Evolutionary conservation across 2,113 vertebrate species (phyloP), one percentile per base, ranked within the genome.

Genomic region (Cyanoderma ruficeps): DNA sequence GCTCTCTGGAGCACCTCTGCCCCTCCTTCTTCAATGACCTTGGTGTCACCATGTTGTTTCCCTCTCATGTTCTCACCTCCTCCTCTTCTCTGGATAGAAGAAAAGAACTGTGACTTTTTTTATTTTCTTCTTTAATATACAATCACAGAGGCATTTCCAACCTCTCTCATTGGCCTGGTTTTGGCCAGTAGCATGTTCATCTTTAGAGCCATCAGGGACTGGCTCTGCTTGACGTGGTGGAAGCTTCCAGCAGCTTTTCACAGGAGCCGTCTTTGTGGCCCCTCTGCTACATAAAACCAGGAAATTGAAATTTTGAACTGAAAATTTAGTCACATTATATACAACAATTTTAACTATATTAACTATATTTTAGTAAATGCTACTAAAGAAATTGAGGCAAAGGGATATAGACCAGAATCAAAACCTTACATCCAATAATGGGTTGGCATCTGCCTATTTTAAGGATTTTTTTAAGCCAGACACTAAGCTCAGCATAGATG

Each of bases 381-480:
- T 7, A 5, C 10, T 61, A 42, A 75, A 35, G 0, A 70, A 64
- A 3, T 5, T 50, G 4, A 2, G 5, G 1, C 10, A 15, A 88
- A 64, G 2, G 2, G 1, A 17, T 56, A 13, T 13, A 39, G 42
- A 56, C 23, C 1, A 65, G 31, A 72, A 42, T 44, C 1, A 69
- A 67, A 83, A 56, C 14, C 10, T 71, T 12, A 2, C 31, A 35
- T 59, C 13, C 4, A 47, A 2, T 33, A 42, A 42, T 7, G 6
- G 16, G 4, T 52, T 49, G 6, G 0, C 6, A 37, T 41, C 9
- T 57, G 8, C 3, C 55, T 13, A 28, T 70, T 80, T 89, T 52
- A 56, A 13, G 20, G 33, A 24, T 24, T 69, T 78, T 78, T 92
- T 68, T 11, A 37, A 39, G 7, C 1, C 13, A 72, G 24, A 71